These are phyloP conservation scores for Leptobrachium ailaonicum DNA, from an alignment of 2,113 vertebrate genomes.

Conservation along the genomic window DNA sequence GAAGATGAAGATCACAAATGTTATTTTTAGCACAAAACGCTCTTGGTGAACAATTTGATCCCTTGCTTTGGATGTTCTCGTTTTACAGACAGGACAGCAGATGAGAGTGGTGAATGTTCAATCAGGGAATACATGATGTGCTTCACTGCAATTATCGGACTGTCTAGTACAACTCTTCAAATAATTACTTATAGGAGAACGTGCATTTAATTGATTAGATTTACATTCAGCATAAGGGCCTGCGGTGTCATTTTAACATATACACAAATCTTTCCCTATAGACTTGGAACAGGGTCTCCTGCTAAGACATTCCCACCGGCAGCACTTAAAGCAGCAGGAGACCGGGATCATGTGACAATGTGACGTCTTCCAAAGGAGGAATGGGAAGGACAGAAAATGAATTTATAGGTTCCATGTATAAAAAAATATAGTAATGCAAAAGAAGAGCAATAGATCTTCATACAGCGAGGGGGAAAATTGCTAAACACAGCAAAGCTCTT, in stretches of 20 bases:
- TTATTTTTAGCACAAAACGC: background rate
- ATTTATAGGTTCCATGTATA: too few relatives aligned
- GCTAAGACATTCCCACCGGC: too few relatives aligned
- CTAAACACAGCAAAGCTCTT: too few relatives aligned
- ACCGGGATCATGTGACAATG: too few relatives aligned
- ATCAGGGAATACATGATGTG: constrained; percentile 10
- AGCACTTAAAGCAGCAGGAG: too few relatives aligned
- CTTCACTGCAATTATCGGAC: constrained; percentile 8
- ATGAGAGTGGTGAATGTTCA: constrained; percentile 4
- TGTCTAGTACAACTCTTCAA: constrained; percentile 32
- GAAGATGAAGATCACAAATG: background rate
- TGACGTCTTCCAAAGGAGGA: too few relatives aligned
- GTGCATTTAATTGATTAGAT: constrained; percentile 5
- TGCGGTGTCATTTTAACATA: background rate
- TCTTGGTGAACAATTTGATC: background rate
- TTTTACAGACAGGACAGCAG: background rate
- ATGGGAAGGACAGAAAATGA: too few relatives aligned
- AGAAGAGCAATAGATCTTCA: too few relatives aligned
- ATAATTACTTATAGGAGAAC: background rate
- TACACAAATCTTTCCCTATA: background rate
- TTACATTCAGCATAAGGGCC: background rate
- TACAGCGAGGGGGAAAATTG: too few relatives aligned
- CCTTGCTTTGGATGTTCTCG: constrained; percentile 11
- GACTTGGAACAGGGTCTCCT: too few relatives aligned
- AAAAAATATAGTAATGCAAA: too few relatives aligned